Base-by-base conservation (phyloP, 2,888 invertebrate species). In the Limnephilus marmoratus region DNA sequence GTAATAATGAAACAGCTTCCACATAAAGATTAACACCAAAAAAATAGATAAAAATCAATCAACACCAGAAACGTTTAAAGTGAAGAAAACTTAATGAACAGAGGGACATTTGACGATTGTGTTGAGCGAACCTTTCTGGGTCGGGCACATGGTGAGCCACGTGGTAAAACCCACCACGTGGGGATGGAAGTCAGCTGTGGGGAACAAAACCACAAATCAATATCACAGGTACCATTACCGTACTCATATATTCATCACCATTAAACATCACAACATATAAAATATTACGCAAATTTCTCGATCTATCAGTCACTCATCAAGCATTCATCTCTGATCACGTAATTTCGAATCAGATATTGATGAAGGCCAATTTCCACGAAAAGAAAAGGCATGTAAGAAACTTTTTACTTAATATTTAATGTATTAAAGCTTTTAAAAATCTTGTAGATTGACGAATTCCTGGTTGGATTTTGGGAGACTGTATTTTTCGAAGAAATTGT, bases 131-230 rank as follows among this genome's bases (percentile, higher is more conserved):
- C 96, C 96, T 96, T 96, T 96, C 94, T 95, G 95, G 94, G 95
- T 94, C 93, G 95, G 96, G 94, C 95, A 96, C 95, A 96, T 95
- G 94, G 96, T 95, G 95, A 96, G 95, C 96, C 96, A 96, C 94
- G 96, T 95, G 90, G 96, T 96, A 94, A 96, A 96, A 94, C 96
- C 96, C 94, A 96, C 95, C 94, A 95, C 95, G 93, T 94, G 95
- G 94, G 93, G 94, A 94, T 95, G 95, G 94, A 95, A 94, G 94
- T 95, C 95, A 94, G 94, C 95, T 95, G 94, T 81, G 90, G 91
- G 90, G 88, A 34, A 89, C 68, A 89, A 89, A 18, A 89, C 81
- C 88, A 80, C 88, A 89, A 89, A 89, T 89, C 88, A 89, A 89
- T 89, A 81, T 41, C 80, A 34, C 37, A 80, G 15, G 29, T 29